Evolutionary conservation across 2,113 vertebrate species (phyloP).

Genomic region (Siphamia tubifer): DNA sequence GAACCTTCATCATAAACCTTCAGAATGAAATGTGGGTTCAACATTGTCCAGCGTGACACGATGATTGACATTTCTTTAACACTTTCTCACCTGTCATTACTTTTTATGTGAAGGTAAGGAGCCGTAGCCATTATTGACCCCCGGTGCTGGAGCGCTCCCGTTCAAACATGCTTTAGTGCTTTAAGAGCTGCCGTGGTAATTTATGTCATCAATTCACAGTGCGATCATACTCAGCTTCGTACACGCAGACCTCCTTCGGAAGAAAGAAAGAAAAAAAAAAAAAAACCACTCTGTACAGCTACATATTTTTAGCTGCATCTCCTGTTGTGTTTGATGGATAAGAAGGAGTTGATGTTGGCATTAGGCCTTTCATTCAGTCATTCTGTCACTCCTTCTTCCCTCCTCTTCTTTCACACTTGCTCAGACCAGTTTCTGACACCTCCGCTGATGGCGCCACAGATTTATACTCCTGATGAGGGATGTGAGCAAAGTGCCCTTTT

Average conservation of each 20-base stretch:
- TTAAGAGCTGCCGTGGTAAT: constrained; percentile 11
- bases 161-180: constrained; percentile 32
- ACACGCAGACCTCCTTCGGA: not conserved
- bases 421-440: constrained; percentile 16
- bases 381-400: not conserved
- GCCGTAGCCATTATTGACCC: constrained; percentile 22
- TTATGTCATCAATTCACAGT: constrained; percentile 28
- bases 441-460: constrained; percentile 13
- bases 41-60: not conserved
- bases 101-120: constrained; percentile 41
- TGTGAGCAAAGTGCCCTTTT: constrained; percentile 49
- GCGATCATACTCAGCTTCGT: constrained; percentile 19
- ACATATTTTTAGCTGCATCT: not conserved
- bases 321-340: not conserved
- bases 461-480: constrained; percentile 29
- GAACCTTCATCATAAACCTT: too few species aligned
- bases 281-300: not conserved
- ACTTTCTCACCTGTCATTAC: constrained; percentile 17
- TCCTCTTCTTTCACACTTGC: not conserved
- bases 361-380: not conserved
- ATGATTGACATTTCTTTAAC: constrained; percentile 6
- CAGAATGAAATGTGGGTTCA: not conserved
- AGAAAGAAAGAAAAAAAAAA: too few species aligned
- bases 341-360: not conserved
- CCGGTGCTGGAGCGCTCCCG: not conserved